Evolutionary conservation across 1,140 invertebrate species (phyloP).

Genomic region (Drosophila prosaltans): DNA sequence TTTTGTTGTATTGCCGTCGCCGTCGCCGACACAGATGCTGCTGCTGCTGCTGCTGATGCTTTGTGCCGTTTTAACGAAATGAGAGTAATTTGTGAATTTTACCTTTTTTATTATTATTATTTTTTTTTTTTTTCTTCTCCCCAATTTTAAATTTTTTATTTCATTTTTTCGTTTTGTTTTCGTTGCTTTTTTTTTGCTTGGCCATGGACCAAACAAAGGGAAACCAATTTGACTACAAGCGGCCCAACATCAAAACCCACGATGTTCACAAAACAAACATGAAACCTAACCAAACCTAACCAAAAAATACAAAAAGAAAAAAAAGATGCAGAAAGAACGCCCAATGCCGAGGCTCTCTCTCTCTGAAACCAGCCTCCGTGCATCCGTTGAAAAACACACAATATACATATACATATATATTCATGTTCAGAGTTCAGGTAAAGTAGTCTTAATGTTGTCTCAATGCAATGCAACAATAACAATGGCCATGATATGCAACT

Average conservation of each 20-base stretch:
- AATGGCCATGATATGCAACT: background rate
- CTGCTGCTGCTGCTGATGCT: slow-evolving; percentile 35
- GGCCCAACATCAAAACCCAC: slow-evolving; percentile 71
- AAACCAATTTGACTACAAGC: slow-evolving; percentile 74
- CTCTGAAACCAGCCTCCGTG: background rate
- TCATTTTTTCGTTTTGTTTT: slow-evolving; percentile 36
- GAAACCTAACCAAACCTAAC: slow-evolving; percentile 27
- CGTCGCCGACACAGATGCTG: slow-evolving; percentile 17
- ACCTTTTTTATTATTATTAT: slow-evolving; percentile 61
- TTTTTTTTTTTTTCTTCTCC: background rate
- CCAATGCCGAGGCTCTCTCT: background rate
- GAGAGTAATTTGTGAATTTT: slow-evolving; percentile 79
- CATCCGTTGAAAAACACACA: background rate
- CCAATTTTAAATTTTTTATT: slow-evolving; percentile 37
- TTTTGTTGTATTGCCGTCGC: slow-evolving; percentile 71
- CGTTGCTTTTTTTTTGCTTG: slow-evolving; percentile 6
- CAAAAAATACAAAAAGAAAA: background rate
- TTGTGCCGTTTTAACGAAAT: slow-evolving; percentile 79
- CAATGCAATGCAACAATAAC: slow-evolving; percentile 45
- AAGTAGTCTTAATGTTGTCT: slow-evolving; percentile 28
- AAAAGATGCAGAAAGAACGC: slow-evolving; percentile 21
- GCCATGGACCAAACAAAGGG: slow-evolving; percentile 65
- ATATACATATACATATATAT: background rate
- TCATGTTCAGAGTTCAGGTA: background rate
- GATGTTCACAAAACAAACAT: slow-evolving; percentile 55